Percentiles rank a stretch among this genome's conserved stretches.
Conservation (phyloP, 2,113 vertebrate genomes). For the Leptodactylus fuscus region DNA sequence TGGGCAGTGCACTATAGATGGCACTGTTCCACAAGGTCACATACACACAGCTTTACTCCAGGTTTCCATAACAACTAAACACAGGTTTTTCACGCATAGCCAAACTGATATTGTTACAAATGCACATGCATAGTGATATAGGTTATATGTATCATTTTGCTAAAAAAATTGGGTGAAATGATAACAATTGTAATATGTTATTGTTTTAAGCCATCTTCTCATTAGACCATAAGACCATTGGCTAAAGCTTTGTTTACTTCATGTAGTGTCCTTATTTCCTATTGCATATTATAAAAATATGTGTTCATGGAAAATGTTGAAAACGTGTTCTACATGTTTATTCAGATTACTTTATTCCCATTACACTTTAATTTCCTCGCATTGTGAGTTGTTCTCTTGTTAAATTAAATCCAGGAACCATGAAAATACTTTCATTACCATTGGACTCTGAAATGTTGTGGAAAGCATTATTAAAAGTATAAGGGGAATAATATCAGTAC, state of each 20-base stretch:
- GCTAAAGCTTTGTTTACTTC: background rate
- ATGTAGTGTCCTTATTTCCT: background rate
- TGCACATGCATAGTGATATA: no score
- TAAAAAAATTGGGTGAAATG: background rate
- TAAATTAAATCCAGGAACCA: constrained; percentile 20
- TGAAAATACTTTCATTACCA: constrained; percentile 22
- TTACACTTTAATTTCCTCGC: constrained; percentile 16
- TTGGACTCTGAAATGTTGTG: background rate
- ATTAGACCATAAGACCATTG: background rate
- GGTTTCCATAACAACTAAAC: no score
- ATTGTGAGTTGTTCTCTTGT: constrained; percentile 32
- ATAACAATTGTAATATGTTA: background rate
- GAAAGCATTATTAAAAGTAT: background rate
- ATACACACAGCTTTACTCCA: no score
- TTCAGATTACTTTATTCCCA: background rate
- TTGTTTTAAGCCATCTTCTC: background rate
- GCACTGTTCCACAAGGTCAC: no score
- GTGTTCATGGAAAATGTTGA: constrained; percentile 16
- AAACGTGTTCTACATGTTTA: background rate
- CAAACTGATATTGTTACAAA: no score
- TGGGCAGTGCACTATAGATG: no score
- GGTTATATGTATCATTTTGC: background rate
- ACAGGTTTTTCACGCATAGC: no score
- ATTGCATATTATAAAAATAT: background rate
- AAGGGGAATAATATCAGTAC: background rate